A percentile compares a stretch with the other conserved stretches of the same genome.
These are phyloP conservation scores for Ganaspis sp. DNA, from an alignment of 1,140 invertebrate species.

Conservation along the genomic window DNA sequence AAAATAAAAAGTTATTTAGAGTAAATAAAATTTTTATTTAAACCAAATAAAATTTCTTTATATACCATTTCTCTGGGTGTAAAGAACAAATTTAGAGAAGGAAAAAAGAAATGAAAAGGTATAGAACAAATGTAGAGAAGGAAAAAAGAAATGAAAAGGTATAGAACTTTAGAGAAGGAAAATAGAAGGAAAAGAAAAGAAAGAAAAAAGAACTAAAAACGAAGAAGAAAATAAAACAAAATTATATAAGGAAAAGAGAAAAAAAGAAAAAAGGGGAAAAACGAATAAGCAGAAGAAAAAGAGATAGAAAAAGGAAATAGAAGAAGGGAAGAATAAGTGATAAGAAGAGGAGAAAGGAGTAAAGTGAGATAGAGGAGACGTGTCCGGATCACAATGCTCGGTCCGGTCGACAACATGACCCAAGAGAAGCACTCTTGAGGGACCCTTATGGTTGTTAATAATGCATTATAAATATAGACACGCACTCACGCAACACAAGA, in stretches of 20 bases:
- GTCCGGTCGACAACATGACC: slow-evolving; percentile 26
- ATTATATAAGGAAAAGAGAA: not conserved
- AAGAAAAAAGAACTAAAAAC: not conserved
- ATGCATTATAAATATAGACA: slow-evolving; percentile 75
- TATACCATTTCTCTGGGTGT: no score
- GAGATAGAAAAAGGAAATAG: slow-evolving; percentile 18
- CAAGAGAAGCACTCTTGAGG: slow-evolving; percentile 45
- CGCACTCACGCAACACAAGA: slow-evolving; percentile 70
- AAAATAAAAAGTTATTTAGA: no score
- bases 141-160: no score
- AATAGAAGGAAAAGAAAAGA: no score
- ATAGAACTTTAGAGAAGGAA: no score
- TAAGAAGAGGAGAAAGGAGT: slow-evolving; percentile 15
- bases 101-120: no score
- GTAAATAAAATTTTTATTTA: no score
- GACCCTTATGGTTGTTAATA: slow-evolving; percentile 72
- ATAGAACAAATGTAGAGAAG: no score
- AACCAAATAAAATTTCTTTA: no score
- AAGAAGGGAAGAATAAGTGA: not conserved
- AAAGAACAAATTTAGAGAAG: no score
- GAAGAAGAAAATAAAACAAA: not conserved
- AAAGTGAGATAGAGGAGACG: slow-evolving; percentile 41
- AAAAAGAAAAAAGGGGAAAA: not conserved
- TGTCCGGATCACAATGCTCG: slow-evolving; percentile 48
- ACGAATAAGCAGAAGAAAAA: not conserved